phyloP scores from a whole-genome alignment of 2,113 vertebrate species.

The Amblyornis subalaris region DNA sequence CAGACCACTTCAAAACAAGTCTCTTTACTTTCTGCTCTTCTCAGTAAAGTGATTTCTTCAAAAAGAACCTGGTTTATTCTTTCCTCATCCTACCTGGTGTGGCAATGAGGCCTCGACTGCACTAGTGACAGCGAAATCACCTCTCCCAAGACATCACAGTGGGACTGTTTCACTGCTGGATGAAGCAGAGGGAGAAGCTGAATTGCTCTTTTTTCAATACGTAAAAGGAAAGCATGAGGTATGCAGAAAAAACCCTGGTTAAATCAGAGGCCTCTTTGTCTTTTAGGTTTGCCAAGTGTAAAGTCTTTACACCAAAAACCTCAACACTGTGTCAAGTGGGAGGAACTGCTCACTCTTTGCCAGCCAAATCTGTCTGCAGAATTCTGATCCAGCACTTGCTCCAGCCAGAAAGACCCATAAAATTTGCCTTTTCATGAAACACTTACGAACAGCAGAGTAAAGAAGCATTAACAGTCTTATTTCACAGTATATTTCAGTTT shows the following conservation, averaged over 20 bases:
- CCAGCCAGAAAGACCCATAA: not conserved
- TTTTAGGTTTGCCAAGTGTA: not conserved
- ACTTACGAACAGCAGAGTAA: not conserved
- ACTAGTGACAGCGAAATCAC: not conserved
- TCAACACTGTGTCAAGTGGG: not conserved
- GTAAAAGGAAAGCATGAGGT: not conserved
- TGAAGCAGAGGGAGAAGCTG: not conserved
- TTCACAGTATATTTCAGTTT: constrained; percentile 27
- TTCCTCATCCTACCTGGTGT: not conserved
- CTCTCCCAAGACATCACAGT: not conserved
- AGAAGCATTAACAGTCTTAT: not conserved
- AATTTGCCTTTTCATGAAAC: not conserved
- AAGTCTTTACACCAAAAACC: not conserved
- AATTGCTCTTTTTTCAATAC: not conserved
- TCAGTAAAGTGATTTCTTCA: not conserved
- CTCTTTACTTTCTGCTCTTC: not conserved
- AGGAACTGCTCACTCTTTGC: not conserved
- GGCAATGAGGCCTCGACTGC: not conserved
- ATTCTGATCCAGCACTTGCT: not conserved
- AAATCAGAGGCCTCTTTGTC: not conserved
- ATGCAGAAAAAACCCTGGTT: not conserved
- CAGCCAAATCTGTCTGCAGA: not conserved
- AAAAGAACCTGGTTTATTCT: not conserved
- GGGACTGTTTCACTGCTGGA: not conserved
- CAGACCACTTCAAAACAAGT: not conserved